Conservation (phyloP, 30 jellyfish, hydroid and myxozoan genomes). For the Mastigias papua region DNA sequence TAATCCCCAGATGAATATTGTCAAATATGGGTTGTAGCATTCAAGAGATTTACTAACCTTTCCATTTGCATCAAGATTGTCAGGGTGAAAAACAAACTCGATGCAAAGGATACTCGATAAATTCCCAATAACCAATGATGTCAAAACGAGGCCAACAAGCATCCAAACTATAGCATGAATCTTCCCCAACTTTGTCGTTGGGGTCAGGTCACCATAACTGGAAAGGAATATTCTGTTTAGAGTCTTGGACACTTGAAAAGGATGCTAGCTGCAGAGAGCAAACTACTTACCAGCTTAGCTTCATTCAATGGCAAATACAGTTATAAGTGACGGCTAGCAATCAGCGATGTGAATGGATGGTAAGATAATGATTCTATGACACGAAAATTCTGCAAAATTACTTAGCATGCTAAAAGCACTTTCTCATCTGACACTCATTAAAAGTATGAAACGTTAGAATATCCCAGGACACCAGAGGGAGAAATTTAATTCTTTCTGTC, state of each 20-base stretch:
- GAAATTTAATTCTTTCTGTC: no score
- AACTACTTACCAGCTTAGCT: not conserved
- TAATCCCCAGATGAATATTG: not conserved
- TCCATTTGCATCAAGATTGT: conserved; percentile 4
- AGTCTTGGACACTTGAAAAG: not conserved
- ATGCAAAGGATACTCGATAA: conserved; percentile 18
- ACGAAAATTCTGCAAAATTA: no score
- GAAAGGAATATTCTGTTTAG: not conserved
- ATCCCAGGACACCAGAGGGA: no score
- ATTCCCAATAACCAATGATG: conserved; percentile 27
- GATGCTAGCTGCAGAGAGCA: not conserved
- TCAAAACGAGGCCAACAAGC: conserved; percentile 28
- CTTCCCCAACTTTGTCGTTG: conserved; percentile 33
- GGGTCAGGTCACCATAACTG: conserved; percentile 62
- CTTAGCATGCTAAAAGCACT: no score
- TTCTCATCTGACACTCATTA: no score
- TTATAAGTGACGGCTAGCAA: not conserved
- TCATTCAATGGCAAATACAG: not conserved
- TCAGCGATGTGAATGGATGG: not conserved
- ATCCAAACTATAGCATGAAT: conserved; percentile 26
- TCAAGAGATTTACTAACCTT: no score
- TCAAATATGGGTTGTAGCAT: not conserved
- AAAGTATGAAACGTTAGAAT: no score
- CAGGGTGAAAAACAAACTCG: not conserved
- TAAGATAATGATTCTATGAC: no score